A percentile compares a stretch with the other conserved stretches of the same genome.
Evolutionary conservation across 2,888 invertebrate genomes (phyloP).

Genomic region (Cheilosia variabilis): DNA sequence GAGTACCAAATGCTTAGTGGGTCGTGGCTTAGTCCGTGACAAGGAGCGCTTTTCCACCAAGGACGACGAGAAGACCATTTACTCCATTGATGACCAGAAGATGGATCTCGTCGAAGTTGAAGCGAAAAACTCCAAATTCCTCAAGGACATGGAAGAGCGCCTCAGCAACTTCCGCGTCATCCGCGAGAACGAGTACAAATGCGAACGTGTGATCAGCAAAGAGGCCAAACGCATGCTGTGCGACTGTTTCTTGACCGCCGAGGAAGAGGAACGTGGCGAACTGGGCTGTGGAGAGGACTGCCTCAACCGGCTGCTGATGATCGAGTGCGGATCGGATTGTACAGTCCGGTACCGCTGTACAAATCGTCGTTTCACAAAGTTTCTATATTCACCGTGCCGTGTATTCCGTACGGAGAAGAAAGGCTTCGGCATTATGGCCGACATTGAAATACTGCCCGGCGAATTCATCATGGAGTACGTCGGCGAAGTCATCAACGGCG

Average conservation of each 20-base stretch:
- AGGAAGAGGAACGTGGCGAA: slow-evolving; percentile 93
- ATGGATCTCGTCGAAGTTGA: slow-evolving; percentile 81
- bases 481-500: slow-evolving; percentile 96
- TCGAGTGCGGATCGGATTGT: slow-evolving; percentile 97
- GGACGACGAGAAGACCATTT: slow-evolving; percentile 82
- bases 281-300: slow-evolving; percentile 97
- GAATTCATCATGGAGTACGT: slow-evolving; percentile 99
- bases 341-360: slow-evolving; percentile 95
- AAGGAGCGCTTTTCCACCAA: slow-evolving; percentile 82
- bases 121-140: slow-evolving; percentile 81
- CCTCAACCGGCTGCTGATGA: slow-evolving; percentile 97
- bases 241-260: slow-evolving; percentile 95
- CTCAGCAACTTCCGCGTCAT: slow-evolving; percentile 92
- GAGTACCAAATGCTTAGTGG: slow-evolving; percentile 83
- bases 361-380: slow-evolving; percentile 96
- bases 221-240: slow-evolving; percentile 97
- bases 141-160: slow-evolving; percentile 83
- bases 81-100: slow-evolving; percentile 81
- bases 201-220: slow-evolving; percentile 93
- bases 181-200: slow-evolving; percentile 93
- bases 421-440: slow-evolving; percentile 93
- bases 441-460: slow-evolving; percentile 84
- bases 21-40: slow-evolving; percentile 87
- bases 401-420: slow-evolving; percentile 97
- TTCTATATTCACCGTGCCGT: slow-evolving; percentile 92